Percentiles rank a stretch among this genome's conserved stretches.
These are phyloP conservation scores for Drosophila helvetica DNA, from an alignment of 2,888 invertebrate genomes.

Conservation along the genomic window DNA sequence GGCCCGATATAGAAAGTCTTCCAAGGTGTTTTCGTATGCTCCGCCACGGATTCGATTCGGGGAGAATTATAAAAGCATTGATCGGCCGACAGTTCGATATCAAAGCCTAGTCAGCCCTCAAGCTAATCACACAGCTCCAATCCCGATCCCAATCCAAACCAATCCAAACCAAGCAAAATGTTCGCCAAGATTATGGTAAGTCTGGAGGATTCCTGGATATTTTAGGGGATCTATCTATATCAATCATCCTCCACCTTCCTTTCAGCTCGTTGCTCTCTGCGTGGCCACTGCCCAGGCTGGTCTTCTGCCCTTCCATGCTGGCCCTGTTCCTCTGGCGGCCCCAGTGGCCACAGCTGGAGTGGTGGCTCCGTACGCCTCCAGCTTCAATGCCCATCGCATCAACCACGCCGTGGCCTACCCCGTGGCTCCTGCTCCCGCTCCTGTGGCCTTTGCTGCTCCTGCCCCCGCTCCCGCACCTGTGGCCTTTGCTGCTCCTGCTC, in stretches of 20 bases:
- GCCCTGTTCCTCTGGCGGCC: constrained; percentile 36
- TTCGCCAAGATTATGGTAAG: constrained; percentile 81
- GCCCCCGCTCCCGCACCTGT: constrained; percentile 38
- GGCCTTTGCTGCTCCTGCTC: constrained; percentile 19
- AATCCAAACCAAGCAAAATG: constrained; percentile 61
- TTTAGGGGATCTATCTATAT: neutral
- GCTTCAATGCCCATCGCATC: constrained; percentile 90
- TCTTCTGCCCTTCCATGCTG: constrained; percentile 80
- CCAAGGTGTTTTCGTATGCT: constrained; percentile 60
- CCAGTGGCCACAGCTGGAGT: constrained; percentile 79
- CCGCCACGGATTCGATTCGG: constrained; percentile 23
- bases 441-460: constrained; percentile 29
- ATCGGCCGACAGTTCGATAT: constrained; percentile 41
- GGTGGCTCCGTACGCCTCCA: constrained; percentile 90
- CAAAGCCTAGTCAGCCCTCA: constrained; percentile 65
- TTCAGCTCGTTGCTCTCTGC: constrained; percentile 76
- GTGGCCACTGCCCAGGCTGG: constrained; percentile 81
- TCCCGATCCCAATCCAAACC: constrained; percentile 6
- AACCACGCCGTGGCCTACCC: constrained; percentile 87
- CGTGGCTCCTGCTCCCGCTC: constrained; percentile 47
- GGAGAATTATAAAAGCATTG: constrained; percentile 75
- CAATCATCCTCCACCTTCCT: neutral
- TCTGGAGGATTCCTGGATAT: neutral
- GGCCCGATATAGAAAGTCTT: constrained; percentile 67
- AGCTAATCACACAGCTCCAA: constrained; percentile 37